Conservation (phyloP, 2,113 vertebrate species). For the Urocitellus parryii region DNA sequence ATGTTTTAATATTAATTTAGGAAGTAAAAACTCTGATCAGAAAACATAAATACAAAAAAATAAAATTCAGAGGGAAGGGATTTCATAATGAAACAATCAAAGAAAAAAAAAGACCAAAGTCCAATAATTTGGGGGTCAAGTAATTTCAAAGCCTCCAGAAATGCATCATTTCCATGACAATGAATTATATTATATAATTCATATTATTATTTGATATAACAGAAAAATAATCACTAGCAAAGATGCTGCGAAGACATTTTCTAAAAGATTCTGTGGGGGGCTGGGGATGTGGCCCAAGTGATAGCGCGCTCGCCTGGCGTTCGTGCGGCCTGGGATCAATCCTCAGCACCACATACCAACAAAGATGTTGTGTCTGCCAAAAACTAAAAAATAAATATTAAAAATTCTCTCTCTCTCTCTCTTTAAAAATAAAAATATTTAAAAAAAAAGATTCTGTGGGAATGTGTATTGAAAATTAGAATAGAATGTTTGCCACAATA, state of each 20-base stretch:
- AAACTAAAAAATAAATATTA: no score
- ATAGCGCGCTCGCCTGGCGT: no score
- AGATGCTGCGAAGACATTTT: conserved; percentile 32
- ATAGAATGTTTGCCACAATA: neutral
- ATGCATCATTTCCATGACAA: neutral
- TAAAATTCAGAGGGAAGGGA: neutral
- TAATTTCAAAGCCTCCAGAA: conserved; percentile 19
- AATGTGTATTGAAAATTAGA: neutral
- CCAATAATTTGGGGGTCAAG: neutral
- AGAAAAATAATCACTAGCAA: neutral
- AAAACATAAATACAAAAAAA: neutral
- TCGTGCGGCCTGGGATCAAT: no score
- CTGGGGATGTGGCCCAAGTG: no score
- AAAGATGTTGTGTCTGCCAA: no score
- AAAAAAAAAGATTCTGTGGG: neutral
- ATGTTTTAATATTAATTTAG: conserved; percentile 26
- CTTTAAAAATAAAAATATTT: no score
- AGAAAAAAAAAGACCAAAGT: neutral
- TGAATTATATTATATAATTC: neutral
- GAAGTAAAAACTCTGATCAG: neutral
- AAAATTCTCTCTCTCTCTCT: no score
- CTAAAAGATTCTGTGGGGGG: neutral
- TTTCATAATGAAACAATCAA: neutral
- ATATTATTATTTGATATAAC: neutral
- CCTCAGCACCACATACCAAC: no score